Evolutionary conservation across 2,888 invertebrate species (phyloP).

Genomic region (Pachliopta kotzebuea): DNA sequence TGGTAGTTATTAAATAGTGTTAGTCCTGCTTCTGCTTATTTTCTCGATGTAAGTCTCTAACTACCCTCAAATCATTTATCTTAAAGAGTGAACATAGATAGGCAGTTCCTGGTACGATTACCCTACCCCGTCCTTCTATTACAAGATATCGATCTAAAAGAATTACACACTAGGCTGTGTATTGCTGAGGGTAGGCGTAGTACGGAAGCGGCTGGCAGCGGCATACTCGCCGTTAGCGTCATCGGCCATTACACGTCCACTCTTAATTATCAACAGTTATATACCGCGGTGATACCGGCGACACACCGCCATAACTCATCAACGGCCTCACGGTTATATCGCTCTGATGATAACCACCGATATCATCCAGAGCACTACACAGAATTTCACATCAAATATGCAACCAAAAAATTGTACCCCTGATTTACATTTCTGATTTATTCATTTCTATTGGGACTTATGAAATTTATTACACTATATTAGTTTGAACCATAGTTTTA

Average conservation of each 20-base stretch:
- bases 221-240: constrained; percentile 66
- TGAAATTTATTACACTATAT: too few relatives aligned
- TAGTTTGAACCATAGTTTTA: too few relatives aligned
- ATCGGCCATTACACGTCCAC: constrained; percentile 63
- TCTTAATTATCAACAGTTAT: constrained; percentile 78
- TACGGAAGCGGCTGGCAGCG: constrained; percentile 58
- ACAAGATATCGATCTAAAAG: constrained; percentile 13
- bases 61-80: not conserved
- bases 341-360: not conserved
- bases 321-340: constrained; percentile 6
- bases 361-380: not conserved
- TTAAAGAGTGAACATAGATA: not conserved
- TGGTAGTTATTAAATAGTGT: too few relatives aligned
- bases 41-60: too few relatives aligned
- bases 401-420: too few relatives aligned
- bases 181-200: constrained; percentile 48
- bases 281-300: constrained; percentile 45
- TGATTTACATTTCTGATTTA: too few relatives aligned
- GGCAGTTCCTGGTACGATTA: not conserved
- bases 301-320: constrained; percentile 18
- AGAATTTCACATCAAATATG: not conserved
- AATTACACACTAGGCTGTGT: constrained; percentile 18
- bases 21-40: too few relatives aligned
- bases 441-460: too few relatives aligned
- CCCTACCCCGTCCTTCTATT: not conserved